phyloP scores from a whole-genome alignment of 53 echinoderm and acorn worm species.

The Stichopus horrens region DNA sequence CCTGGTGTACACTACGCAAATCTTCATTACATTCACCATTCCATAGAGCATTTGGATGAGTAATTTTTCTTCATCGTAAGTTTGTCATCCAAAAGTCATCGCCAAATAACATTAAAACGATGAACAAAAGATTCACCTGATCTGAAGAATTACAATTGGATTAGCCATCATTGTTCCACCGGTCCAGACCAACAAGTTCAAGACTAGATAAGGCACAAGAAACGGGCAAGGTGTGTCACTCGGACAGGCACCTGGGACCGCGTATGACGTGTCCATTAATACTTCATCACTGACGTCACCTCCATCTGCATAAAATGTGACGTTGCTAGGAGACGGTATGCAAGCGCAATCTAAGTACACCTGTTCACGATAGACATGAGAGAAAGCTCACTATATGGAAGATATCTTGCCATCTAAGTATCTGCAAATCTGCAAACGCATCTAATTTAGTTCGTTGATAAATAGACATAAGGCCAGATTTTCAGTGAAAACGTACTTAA shows the following conservation, averaged over 20 bases:
- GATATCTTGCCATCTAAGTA: too few relatives aligned
- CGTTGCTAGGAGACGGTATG: background rate
- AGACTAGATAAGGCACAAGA: conserved; percentile 7
- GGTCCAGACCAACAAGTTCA: background rate
- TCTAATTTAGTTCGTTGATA: too few relatives aligned
- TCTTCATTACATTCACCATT: too few relatives aligned
- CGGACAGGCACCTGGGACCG: conserved; percentile 19
- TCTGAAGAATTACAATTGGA: conserved; percentile 9
- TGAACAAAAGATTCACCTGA: conserved; percentile 1
- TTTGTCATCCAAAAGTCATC: too few relatives aligned
- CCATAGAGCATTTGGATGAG: too few relatives aligned
- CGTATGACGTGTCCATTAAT: background rate
- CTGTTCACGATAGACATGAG: background rate
- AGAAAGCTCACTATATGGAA: too few relatives aligned
- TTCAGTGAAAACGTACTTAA: too few relatives aligned
- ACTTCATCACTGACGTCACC: background rate
- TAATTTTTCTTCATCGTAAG: too few relatives aligned
- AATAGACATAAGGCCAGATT: too few relatives aligned
- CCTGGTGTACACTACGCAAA: too few relatives aligned
- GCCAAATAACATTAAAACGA: background rate
- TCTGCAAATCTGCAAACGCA: too few relatives aligned
- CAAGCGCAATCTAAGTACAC: conserved; percentile 24
- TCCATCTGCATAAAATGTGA: background rate
- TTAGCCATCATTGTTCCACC: conserved; percentile 9
- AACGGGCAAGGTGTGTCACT: background rate